Base-by-base conservation (phyloP, 2,888 invertebrate genomes). In the Timema podura region DNA sequence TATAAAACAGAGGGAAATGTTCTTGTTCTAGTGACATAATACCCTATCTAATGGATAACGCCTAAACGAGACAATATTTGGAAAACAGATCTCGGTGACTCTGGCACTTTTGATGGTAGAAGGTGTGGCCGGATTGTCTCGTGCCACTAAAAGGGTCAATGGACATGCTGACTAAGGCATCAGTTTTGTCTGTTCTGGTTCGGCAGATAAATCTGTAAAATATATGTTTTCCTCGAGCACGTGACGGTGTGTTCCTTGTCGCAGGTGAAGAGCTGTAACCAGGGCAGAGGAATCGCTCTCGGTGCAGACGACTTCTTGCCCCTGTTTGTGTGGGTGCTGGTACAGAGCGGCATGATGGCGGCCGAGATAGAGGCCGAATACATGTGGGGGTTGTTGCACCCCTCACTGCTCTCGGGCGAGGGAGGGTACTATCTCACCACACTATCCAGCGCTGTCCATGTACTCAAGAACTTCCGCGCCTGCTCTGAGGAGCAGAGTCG, bases 311-410 rank as follows among this genome's bases (percentile, higher is more conserved):
- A 97, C 78, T 90, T 97, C 74, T 86, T 98, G 69, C 96, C 96
- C 0, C 88, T 96, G 70, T 87, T 98, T 66, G 95, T 96, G 69
- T 96, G 93, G 89, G 91, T 96, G 10, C 85, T 98, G 75, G 93
- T 96, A 1, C 91, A 93, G 73, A 92, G 93, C 75, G 92, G 93
- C 49, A 89, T 96, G 77, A 91, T 96, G 8, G 91, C 94, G 48
- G 96, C 95, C 0, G 97, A 98, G 83, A 88, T 97, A 70, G 97
- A 98, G 80, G 95, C 96, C 0, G 96, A 96, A 79, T 93, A 96
- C 80, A 98, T 98, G 95, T 96, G 96, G 85, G 96, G 85, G 45
- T 84, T 98, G 54, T 84, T 98, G 49, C 97, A 97, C 71, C 94
- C 95, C 1, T 94, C 95, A 0, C 82, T 97, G 68, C 84, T 96